Conservation (phyloP, 53 echinoderm and acorn worm species). For the Stichopus horrens region DNA sequence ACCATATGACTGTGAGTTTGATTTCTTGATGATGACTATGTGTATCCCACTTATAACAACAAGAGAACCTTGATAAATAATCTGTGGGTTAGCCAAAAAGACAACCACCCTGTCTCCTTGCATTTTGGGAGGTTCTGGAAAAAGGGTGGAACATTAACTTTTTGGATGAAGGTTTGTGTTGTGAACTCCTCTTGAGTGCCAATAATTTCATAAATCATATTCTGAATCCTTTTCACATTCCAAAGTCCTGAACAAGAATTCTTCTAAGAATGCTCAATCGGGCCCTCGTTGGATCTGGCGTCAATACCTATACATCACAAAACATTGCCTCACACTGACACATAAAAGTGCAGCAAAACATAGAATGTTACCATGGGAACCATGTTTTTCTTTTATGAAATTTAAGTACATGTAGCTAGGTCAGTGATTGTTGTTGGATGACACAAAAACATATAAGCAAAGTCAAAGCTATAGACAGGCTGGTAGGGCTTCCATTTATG, state of each 20-base stretch:
- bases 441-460: neutral
- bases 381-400: neutral
- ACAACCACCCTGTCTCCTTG: too few relatives aligned
- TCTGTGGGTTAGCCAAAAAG: too few relatives aligned
- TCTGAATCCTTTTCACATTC: neutral
- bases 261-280: neutral
- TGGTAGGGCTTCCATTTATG: too few relatives aligned
- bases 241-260: neutral
- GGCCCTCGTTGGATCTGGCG: constrained; percentile 1
- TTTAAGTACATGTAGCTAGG: neutral
- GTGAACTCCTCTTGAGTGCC: too few relatives aligned
- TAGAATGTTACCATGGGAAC: constrained; percentile 11
- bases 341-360: neutral
- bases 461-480: too few relatives aligned
- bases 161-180: too few relatives aligned
- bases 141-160: too few relatives aligned
- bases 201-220: constrained; percentile 23
- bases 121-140: too few relatives aligned
- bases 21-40: too few relatives aligned
- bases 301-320: neutral
- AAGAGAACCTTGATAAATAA: too few relatives aligned
- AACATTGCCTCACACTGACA: constrained; percentile 1
- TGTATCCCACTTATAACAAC: too few relatives aligned
- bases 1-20: too few relatives aligned
- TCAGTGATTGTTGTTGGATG: neutral